These are phyloP conservation scores for Electrona antarctica DNA, from an alignment of 2,113 vertebrate species.

Conservation along the genomic window DNA sequence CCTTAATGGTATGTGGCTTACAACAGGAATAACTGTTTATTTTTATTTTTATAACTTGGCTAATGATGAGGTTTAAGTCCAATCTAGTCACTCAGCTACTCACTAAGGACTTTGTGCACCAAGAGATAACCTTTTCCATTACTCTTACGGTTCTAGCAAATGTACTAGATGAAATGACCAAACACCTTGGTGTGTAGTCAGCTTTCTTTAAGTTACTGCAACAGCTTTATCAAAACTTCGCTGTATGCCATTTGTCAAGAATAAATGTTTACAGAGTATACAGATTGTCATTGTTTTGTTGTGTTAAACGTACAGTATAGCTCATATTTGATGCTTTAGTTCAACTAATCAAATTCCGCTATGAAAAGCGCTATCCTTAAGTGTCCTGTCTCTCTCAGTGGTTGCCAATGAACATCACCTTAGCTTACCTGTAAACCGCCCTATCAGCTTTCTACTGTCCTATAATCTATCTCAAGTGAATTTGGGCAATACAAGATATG, in stretches of 20 bases:
- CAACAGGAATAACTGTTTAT: background rate
- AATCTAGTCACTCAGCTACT: background rate
- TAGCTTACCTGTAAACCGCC: background rate
- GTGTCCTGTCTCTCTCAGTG: background rate
- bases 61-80: constrained; percentile 5
- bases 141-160: too few relatives aligned
- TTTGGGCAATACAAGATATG: background rate
- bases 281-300: too few relatives aligned
- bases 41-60: background rate
- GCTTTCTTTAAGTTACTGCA: too few relatives aligned
- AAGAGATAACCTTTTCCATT: background rate
- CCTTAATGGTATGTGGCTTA: constrained; percentile 77
- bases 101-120: too few relatives aligned
- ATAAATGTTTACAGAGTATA: too few relatives aligned
- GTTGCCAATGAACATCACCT: background rate
- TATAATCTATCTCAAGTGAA: constrained; percentile 7
- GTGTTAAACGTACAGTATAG: too few relatives aligned
- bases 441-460: background rate
- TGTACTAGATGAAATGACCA: too few relatives aligned
- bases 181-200: too few relatives aligned
- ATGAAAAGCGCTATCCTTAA: background rate
- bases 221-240: too few relatives aligned
- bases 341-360: background rate
- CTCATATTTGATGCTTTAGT: too few relatives aligned
- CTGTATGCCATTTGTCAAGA: too few relatives aligned